Conservation (phyloP, 53 echinoderm and acorn worm species). For the Hippasteria phrygiana region DNA sequence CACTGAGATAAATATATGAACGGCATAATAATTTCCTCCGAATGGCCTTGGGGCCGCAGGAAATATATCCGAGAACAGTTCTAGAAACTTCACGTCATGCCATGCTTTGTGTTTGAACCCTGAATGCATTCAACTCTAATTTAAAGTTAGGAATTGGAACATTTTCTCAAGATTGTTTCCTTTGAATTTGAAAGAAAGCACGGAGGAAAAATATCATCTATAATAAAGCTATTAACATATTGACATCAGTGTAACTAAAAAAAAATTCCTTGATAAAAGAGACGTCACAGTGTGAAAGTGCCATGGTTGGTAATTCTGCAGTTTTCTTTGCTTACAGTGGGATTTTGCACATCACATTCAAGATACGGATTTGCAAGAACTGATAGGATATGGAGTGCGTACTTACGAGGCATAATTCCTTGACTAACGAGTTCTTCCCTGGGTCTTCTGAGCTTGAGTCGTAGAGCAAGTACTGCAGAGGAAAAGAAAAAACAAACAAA, state of each 20-base stretch:
- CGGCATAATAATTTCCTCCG: not conserved
- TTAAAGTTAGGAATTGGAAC: too few relatives aligned
- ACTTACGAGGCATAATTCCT: conserved; percentile 99
- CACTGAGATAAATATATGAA: conserved; percentile 44
- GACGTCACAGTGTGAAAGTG: too few relatives aligned
- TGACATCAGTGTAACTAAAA: too few relatives aligned
- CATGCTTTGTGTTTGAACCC: not conserved
- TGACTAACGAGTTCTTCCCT: conserved; percentile 97
- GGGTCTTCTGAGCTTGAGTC: conserved; percentile 93
- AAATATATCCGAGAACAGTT: not conserved
- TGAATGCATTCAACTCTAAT: too few relatives aligned
- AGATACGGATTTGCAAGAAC: not conserved
- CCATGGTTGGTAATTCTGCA: too few relatives aligned
- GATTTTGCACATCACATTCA: too few relatives aligned
- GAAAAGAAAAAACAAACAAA: conserved; percentile 34
- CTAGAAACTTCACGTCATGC: not conserved
- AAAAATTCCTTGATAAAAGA: too few relatives aligned
- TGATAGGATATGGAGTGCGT: not conserved
- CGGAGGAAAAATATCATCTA: too few relatives aligned
- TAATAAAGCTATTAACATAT: too few relatives aligned
- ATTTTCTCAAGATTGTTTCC: too few relatives aligned
- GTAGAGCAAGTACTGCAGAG: conserved; percentile 94
- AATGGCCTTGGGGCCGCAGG: conserved; percentile 17
- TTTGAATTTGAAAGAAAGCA: too few relatives aligned
- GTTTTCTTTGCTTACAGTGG: too few relatives aligned